A percentile compares a stretch with the other conserved stretches of the same genome.
Evolutionary conservation across 2,888 invertebrate species (phyloP).

Genomic region (Philopedon plagiatum): DNA sequence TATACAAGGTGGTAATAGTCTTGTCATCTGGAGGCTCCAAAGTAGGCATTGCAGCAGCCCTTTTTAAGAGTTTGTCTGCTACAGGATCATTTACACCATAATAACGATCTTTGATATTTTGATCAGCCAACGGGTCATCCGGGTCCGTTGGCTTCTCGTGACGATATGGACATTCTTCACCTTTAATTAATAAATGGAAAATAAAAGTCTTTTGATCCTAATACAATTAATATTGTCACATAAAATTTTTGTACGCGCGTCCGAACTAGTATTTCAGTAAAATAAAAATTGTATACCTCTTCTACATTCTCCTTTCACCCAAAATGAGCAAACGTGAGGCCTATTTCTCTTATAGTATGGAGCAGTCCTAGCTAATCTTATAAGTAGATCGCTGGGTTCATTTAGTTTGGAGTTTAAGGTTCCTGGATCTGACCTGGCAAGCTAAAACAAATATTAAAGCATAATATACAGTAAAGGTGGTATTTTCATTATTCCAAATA

Average conservation of each 20-base stretch:
- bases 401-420: constrained; percentile 81
- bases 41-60: constrained; percentile 94
- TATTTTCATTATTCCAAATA: no score
- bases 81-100: constrained; percentile 97
- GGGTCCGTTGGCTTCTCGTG: constrained; percentile 98
- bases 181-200: no score
- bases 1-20: constrained; percentile 95
- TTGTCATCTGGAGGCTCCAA: constrained; percentile 96
- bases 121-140: constrained; percentile 95
- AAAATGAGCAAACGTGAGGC: constrained; percentile 97
- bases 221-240: no score
- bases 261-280: no score
- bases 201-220: no score
- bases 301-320: constrained; percentile 98
- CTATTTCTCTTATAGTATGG: constrained; percentile 96
- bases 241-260: no score
- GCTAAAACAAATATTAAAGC: constrained; percentile 54
- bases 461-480: no score
- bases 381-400: constrained; percentile 84
- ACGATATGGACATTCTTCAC: constrained; percentile 96
- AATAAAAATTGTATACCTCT: constrained; percentile 75
- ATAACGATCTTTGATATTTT: constrained; percentile 95
- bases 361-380: constrained; percentile 90
- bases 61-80: constrained; percentile 91
- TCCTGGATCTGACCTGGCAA: constrained; percentile 65